These are phyloP conservation scores for Oreochromis niloticus DNA, from an alignment of 2,113 vertebrate genomes.

Conservation along the genomic window DNA sequence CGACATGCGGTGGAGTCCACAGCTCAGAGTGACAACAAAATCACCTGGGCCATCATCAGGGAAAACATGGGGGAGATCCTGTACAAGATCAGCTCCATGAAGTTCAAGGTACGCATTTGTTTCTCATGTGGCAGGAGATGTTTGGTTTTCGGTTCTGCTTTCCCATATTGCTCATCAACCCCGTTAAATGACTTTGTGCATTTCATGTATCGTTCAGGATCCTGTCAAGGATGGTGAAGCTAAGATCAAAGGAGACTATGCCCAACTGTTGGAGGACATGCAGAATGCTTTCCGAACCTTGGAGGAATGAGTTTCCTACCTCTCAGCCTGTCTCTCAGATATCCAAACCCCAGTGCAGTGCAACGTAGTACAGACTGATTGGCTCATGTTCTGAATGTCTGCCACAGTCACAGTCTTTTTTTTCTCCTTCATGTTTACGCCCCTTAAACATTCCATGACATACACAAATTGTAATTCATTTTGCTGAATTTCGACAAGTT, in stretches of 20 bases:
- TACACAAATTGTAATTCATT: neutral
- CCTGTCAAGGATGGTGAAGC: slow-evolving; percentile 92
- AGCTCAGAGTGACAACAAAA: slow-evolving; percentile 93
- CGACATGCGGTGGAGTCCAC: slow-evolving; percentile 94
- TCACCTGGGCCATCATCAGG: slow-evolving; percentile 94
- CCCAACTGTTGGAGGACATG: slow-evolving; percentile 95
- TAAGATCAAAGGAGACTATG: slow-evolving; percentile 90
- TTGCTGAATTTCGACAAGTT: neutral
- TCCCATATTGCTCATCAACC: neutral
- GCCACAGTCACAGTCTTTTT: neutral
- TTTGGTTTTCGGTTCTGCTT: neutral
- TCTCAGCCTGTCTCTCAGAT: neutral
- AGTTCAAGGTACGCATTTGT: slow-evolving; percentile 85
- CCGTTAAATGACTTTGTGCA: neutral
- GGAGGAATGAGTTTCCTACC: slow-evolving; percentile 79
- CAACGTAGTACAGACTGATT: slow-evolving; percentile 6
- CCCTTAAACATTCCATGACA: slow-evolving; percentile 39
- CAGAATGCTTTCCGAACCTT: slow-evolving; percentile 93
- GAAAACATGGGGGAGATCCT: slow-evolving; percentile 94
- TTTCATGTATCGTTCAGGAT: slow-evolving; percentile 71
- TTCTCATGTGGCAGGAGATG: neutral
- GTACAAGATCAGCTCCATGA: slow-evolving; percentile 95
- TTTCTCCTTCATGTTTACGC: slow-evolving; percentile 17
- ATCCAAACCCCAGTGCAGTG: slow-evolving; percentile 18
- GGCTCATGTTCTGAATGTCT: slow-evolving; percentile 11